A percentile compares a stretch with the other conserved stretches of the same genome.
phyloP scores from a whole-genome alignment of 2,797 vertebrate species.

The Meda fulgida region DNA sequence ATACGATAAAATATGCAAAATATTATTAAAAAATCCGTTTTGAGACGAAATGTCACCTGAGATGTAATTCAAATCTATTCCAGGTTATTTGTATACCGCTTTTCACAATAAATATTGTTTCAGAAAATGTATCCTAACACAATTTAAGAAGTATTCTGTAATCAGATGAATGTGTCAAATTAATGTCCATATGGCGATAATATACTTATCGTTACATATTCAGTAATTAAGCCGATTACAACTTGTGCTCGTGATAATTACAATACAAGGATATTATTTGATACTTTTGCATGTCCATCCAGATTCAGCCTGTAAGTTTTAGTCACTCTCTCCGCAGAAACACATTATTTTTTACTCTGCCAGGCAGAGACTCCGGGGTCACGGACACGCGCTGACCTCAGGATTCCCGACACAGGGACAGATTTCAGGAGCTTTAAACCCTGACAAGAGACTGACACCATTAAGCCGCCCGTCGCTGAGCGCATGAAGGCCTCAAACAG shows the following conservation, averaged over 20 bases:
- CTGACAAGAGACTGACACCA: constrained; percentile 3
- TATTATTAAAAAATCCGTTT: neutral
- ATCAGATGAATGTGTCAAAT: neutral
- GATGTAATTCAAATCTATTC: neutral
- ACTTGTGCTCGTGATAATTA: too few species aligned
- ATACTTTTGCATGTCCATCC: neutral
- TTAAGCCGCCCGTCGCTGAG: neutral
- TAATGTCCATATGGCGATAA: neutral
- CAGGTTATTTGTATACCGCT: neutral
- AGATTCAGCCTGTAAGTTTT: neutral
- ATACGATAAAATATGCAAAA: neutral
- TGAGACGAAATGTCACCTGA: neutral
- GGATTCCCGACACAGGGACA: neutral
- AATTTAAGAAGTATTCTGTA: neutral
- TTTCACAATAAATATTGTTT: neutral
- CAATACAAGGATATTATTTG: too few species aligned
- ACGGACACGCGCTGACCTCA: neutral
- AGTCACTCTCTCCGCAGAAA: neutral
- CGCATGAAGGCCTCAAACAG: constrained; percentile 5
- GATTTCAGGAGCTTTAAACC: neutral
- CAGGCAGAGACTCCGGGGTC: neutral
- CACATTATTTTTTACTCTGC: neutral
- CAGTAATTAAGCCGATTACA: neutral
- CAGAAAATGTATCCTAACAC: neutral
- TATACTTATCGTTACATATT: neutral